Evolutionary conservation across 2,113 vertebrate genomes (phyloP), one percentile per base, ranked within the genome.

Genomic region (Prunella himalayana): DNA sequence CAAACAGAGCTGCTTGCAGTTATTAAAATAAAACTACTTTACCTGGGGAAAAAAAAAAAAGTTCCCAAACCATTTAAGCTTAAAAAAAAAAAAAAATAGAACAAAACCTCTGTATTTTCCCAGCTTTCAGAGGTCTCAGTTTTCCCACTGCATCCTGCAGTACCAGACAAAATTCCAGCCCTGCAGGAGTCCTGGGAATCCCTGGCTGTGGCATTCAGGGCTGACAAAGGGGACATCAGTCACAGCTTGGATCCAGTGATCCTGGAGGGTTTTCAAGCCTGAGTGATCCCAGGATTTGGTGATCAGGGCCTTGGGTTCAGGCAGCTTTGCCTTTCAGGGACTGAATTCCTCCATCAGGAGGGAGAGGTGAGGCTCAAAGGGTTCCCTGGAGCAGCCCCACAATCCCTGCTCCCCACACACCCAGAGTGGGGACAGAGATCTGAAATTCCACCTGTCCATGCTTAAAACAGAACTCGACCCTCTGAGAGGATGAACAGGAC

Each of bases 1-100:
- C 92, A 94, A 95, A 91, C 88, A 86, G 73, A 68, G 92, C 59
- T 82, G 75, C 79, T 61, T 25, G 37, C 47, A 14, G 23, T 47
- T 80, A 45, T 83, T 50, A 27, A 73, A 72, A 79, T 30, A 68
- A 71, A 84, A 78, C 49, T 79, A 4, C 47, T 94, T 86, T 22
- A 49, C 49, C 81, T 79, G 66, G 35, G 22, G 76, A 23, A 71
- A 39, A 51, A 30, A 28, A 23, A 6, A 45, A 30, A 8, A 11
- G 10, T 11, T 47, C 56, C 61, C 19, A 9, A 68, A 68, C 60
- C n/a, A 35, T 51, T 73, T 19, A 12, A 73, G 28, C 28, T 57
- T 31, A 14, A 50, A 66, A 68, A 39, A 68, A 60, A 28, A 23
- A 18, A 65, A 53, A 25, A 59, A 2, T 0, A 66, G 42, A 59